Evolutionary conservation across 2,888 invertebrate species (phyloP), one percentile per base, ranked within the genome.

Genomic region (Desoria tigrina): DNA sequence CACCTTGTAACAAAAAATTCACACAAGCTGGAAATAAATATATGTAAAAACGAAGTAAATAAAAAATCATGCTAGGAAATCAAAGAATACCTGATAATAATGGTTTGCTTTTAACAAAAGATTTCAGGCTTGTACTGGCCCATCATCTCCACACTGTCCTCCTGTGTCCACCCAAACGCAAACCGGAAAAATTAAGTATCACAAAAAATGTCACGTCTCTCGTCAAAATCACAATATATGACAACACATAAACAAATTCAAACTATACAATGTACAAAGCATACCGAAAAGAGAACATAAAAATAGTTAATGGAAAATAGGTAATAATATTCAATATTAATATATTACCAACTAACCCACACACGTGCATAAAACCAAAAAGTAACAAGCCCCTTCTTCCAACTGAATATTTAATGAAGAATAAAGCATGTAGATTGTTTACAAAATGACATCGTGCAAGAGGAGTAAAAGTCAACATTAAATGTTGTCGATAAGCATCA

Each of bases 91-190:
- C 60, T 60, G 60, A 51, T 32, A 14, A 61, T n/a, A 54, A 58
- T 60, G 27, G 11, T 55, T 54, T 65, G 54, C 51, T 32, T 63
- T 69, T 70, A 74, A 61, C 74, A 74, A 69, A 74, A 69, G 68
- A 74, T 72, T 67, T 74, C 70, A 70, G 74, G 70, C 57, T 74
- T 74, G 74, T 68, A 74, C 63, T 74, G 74, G 57, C 70, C 74
- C 71, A 74, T 71, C 74, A 72, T 74, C 59, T 74, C 74, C 65
- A 61, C 54, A 64, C 67, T 67, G 66, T 66, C 70, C 65, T 72
- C 65, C 60, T 65, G 61, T 55, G 63, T 61, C 55, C 67, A 65
- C 64, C 67, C 61, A 60, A 32, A 63, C 42, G 53, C 53, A 65
- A 65, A 63, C 67, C 67, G 67, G 67, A 67, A 67, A 67, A 60